phyloP scores from a whole-genome alignment of 2,888 invertebrate genomes.

The Drosophila demipolita region DNA sequence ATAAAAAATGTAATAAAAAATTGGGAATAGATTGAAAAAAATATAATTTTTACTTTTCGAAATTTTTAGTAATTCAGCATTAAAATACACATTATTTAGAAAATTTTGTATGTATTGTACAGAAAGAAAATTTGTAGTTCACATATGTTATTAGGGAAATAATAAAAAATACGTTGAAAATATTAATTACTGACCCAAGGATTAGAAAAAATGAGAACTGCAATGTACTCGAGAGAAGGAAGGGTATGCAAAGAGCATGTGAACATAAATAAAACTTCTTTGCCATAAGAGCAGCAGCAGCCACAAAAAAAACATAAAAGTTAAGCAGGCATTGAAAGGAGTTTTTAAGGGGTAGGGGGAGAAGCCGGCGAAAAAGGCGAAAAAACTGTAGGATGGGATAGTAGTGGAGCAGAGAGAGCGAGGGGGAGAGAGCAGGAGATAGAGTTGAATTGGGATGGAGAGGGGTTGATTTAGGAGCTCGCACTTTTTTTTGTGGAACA shows the following conservation, averaged over 20 bases:
- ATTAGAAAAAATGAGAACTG: not conserved
- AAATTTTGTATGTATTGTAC: not conserved
- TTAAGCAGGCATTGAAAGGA: slow-evolving; percentile 15
- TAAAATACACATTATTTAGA: not conserved
- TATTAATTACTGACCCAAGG: not conserved
- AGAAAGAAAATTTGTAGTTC: not conserved
- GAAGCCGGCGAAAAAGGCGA: slow-evolving; percentile 4
- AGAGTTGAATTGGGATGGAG: not conserved
- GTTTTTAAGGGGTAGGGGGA: not conserved
- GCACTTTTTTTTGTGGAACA: slow-evolving; percentile 22
- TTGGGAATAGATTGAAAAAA: no score
- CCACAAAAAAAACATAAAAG: slow-evolving; percentile 2
- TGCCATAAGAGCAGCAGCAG: slow-evolving; percentile 35
- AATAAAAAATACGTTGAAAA: not conserved
- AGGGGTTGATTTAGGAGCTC: slow-evolving; percentile 6
- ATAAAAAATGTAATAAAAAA: not conserved
- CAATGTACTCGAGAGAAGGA: not conserved
- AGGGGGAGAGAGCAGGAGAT: not conserved
- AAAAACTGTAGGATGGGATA: slow-evolving; percentile 14
- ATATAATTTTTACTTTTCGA: not conserved
- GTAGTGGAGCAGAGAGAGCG: not conserved
- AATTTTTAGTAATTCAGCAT: not conserved
- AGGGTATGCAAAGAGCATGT: slow-evolving; percentile 20
- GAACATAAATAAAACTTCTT: slow-evolving; percentile 40
- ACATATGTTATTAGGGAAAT: not conserved